Conservation (phyloP, 2,113 vertebrate species). For the Perca flavescens region DNA sequence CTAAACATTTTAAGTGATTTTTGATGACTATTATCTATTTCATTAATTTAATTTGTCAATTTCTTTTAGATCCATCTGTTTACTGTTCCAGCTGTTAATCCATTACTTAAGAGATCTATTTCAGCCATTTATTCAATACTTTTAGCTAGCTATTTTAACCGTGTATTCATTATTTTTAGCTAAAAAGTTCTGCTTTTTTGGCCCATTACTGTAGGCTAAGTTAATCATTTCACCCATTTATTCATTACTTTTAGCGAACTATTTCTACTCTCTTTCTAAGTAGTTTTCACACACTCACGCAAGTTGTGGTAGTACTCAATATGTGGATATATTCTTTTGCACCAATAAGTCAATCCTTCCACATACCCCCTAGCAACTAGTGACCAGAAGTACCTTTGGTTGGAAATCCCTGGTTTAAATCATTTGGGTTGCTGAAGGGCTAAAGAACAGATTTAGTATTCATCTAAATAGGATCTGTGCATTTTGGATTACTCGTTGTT, state of each 20-base stretch:
- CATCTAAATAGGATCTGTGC: constrained; percentile 1
- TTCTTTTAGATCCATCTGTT: neutral
- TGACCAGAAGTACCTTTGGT: neutral
- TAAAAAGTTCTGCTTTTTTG: neutral
- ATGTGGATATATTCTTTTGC: neutral
- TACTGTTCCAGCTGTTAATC: neutral
- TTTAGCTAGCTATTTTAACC: neutral
- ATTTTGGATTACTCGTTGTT: neutral
- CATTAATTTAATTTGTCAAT: neutral
- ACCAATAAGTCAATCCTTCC: neutral
- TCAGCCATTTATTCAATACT: neutral
- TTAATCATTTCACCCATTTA: too few species aligned
- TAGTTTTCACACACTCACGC: neutral
- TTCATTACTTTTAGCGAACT: neutral
- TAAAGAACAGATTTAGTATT: neutral
- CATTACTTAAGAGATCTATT: neutral
- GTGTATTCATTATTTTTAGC: neutral
- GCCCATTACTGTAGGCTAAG: neutral
- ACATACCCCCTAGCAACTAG: too few species aligned
- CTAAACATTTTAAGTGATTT: neutral
- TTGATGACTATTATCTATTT: neutral
- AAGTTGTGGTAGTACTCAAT: neutral
- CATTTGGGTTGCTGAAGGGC: neutral
- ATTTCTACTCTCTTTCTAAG: neutral
- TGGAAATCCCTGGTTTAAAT: neutral